Evolutionary conservation across 2,113 vertebrate species (phyloP), one percentile per base, ranked within the genome.

Genomic region (Sterrhoptilus dennistouni): DNA sequence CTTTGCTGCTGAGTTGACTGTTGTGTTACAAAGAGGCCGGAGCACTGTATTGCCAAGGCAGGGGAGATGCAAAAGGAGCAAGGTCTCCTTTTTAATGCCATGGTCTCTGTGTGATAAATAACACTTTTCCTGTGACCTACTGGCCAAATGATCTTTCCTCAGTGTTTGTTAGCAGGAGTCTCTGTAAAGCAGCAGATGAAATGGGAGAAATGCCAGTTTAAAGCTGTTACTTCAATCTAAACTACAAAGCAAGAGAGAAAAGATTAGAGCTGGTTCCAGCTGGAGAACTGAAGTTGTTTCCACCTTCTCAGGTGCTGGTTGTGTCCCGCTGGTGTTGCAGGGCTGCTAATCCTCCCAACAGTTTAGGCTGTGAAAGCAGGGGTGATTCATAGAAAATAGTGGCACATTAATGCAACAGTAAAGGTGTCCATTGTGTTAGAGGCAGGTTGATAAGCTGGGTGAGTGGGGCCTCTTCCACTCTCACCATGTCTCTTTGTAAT

Each of bases 161-260:
- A 9, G 52, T 28, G 36, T 85, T 77, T 94, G 84, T 94, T 95
- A 95, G 87, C 89, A 78, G 94, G 93, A 90, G 52, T 52, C 52
- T 91, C 78, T 93, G 47, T 83, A 88, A 94, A 95, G 88, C 68
- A 88, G 85, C 54, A 90, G 90, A 94, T 83, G 64, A 97, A 96
- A 94, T 7, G 24, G 63, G 40, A 95, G 68, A 92, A 93, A 90
- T 66, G 76, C 66, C 68, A 68, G 71, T 92, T 89, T 93, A 96
- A 94, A 95, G 92, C 86, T 68, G 29, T 78, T 96, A 79, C 87
- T 83, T 96, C 66, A 61, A 52, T 91, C 84, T 90, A 31, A 96
- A 88, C 59, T 88, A 83, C 65, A 92, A 89, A 89, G 72, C 31
- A 75, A 92, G 28, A 68, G 22, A 74, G 69, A 76, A 89, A 70